Evolutionary conservation across 1,140 invertebrate genomes (phyloP).

Genomic region (Magallana angulata): DNA sequence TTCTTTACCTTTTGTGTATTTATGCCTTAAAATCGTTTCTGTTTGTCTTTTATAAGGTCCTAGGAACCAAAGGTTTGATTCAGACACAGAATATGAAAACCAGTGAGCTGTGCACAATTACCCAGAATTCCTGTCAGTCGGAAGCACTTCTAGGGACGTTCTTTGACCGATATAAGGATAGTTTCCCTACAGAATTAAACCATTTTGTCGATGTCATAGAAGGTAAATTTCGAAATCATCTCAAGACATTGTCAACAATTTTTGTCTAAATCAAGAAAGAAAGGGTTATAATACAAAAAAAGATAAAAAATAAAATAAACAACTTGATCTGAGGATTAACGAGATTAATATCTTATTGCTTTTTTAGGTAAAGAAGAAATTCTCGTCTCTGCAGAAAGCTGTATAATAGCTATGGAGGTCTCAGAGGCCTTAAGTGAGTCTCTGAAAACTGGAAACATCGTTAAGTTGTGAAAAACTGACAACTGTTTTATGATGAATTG

Average conservation of each 20-base stretch:
- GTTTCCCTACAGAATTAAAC: slow-evolving; percentile 30
- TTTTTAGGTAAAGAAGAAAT: slow-evolving; percentile 41
- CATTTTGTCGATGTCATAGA: slow-evolving; percentile 37
- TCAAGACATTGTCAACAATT: too few relatives aligned
- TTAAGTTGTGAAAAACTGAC: neutral
- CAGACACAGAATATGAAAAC: neutral
- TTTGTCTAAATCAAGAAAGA: too few relatives aligned
- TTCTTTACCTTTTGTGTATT: neutral
- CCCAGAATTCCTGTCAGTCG: slow-evolving; percentile 27
- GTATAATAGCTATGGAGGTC: slow-evolving; percentile 36
- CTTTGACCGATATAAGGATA: slow-evolving; percentile 31
- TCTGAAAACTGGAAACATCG: neutral
- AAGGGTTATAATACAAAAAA: too few relatives aligned
- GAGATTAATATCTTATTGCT: neutral
- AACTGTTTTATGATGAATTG: neutral
- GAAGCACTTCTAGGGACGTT: slow-evolving; percentile 34
- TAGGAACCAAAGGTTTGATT: slow-evolving; percentile 19
- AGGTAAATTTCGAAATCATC: neutral
- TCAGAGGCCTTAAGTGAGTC: neutral
- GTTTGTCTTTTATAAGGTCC: neutral
- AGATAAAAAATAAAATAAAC: too few relatives aligned
- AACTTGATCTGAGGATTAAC: too few relatives aligned
- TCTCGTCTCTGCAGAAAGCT: slow-evolving; percentile 41
- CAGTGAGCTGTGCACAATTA: neutral
- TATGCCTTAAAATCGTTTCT: neutral